phyloP scores from a whole-genome alignment of 2,113 vertebrate genomes.

The Pitta sordida region DNA sequence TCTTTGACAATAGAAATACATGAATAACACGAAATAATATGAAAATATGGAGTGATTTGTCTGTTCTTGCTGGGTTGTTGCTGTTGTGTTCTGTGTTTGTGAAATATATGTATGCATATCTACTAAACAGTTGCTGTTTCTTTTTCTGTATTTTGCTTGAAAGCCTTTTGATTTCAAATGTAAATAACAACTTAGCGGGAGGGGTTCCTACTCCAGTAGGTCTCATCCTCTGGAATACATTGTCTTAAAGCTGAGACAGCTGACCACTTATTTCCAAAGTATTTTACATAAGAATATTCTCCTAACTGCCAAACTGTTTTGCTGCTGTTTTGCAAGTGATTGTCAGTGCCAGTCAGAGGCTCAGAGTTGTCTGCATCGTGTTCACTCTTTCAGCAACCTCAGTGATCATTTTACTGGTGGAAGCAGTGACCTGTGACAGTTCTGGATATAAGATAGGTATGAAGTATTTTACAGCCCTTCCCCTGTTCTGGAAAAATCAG shows the following conservation, averaged over 20 bases:
- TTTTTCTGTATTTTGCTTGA: too few relatives aligned
- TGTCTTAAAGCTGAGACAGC: not conserved
- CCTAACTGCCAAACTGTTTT: not conserved
- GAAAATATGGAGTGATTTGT: too few relatives aligned
- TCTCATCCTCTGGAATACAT: too few relatives aligned
- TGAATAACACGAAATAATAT: too few relatives aligned
- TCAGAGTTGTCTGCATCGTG: not conserved
- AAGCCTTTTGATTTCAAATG: too few relatives aligned
- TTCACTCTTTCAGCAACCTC: not conserved
- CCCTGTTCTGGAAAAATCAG: not conserved
- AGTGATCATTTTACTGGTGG: not conserved
- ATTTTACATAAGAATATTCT: not conserved
- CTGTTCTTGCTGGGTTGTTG: too few relatives aligned
- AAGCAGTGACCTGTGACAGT: not conserved
- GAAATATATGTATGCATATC: too few relatives aligned
- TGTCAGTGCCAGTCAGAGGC: not conserved
- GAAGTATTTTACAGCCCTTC: not conserved
- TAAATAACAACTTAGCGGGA: too few relatives aligned
- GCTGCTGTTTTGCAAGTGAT: not conserved
- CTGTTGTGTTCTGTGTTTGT: too few relatives aligned
- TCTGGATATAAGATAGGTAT: not conserved
- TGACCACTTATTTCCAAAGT: not conserved
- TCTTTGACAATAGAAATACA: not conserved
- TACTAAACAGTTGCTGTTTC: too few relatives aligned
- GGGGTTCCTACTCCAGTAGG: too few relatives aligned